Conservation (phyloP, 2,797 vertebrate genomes). For the Rhyacichthys aspro region DNA sequence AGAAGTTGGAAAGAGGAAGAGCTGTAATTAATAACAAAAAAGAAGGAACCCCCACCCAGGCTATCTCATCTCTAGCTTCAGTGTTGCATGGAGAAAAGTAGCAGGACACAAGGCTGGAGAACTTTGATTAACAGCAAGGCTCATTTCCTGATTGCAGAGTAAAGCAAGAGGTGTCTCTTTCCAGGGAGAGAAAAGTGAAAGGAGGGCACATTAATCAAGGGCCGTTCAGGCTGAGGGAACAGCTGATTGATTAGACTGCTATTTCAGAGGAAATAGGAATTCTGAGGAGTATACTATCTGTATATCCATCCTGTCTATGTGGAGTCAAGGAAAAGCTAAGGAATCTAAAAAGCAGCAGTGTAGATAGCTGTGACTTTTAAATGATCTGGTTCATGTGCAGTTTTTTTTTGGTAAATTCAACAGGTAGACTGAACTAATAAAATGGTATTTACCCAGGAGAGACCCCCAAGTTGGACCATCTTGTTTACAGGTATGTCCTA, state of each 20-base stretch:
- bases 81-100: constrained; percentile 63
- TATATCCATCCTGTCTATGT: constrained; percentile 78
- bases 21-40: constrained; percentile 68
- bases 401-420: constrained; percentile 33
- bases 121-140: constrained; percentile 84
- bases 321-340: constrained; percentile 32
- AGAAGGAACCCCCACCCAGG: constrained; percentile 28
- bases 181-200: constrained; percentile 69
- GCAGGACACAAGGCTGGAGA: constrained; percentile 44
- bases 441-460: constrained; percentile 85
- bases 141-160: constrained; percentile 88
- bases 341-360: constrained; percentile 19
- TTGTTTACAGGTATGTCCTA: constrained; percentile 84
- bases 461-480: constrained; percentile 84
- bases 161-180: constrained; percentile 63
- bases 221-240: constrained; percentile 84
- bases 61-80: constrained; percentile 61
- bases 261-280: constrained; percentile 88
- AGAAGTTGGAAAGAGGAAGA: constrained; percentile 82
- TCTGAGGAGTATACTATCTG: constrained; percentile 78
- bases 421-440: constrained; percentile 58
- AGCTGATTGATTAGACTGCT: constrained; percentile 88
- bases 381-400: constrained; percentile 19
- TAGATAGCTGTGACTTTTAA: constrained; percentile 11
- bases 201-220: constrained; percentile 85